phyloP scores from a whole-genome alignment of 2,113 vertebrate genomes.

The Madoqua kirkii region DNA sequence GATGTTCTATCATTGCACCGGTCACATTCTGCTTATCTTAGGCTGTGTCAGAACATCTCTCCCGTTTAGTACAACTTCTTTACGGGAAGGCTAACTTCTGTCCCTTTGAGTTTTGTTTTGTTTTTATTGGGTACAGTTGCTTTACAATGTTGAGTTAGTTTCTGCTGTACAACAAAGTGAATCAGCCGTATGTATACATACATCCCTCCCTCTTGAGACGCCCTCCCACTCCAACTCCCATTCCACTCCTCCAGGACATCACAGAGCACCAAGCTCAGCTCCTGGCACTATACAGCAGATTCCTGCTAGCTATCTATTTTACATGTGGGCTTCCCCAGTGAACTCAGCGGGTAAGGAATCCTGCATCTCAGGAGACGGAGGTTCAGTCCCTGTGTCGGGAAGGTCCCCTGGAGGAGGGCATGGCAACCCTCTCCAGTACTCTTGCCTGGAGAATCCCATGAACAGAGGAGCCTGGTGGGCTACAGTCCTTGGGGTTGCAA shows the following conservation, averaged over 20 bases:
- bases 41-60: not conserved
- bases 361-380: accelerated
- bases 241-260: no score
- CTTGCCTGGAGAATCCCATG: not conserved
- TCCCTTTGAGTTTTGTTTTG: not conserved
- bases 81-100: not conserved
- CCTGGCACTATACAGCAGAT: no score
- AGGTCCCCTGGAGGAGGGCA: not conserved
- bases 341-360: not conserved
- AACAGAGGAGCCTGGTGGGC: not conserved
- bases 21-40: not conserved
- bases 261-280: no score
- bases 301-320: no score
- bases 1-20: no score
- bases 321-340: no score
- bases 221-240: no score
- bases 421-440: not conserved
- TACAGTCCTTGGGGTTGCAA: not conserved
- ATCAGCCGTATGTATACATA: no score
- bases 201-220: no score
- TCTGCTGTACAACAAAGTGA: no score
- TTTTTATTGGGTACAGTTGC: no score
- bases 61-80: not conserved
- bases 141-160: no score
- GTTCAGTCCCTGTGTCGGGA: not conserved